A percentile compares a stretch with the other conserved stretches of the same genome.
phyloP scores from a whole-genome alignment of 2,888 invertebrate species.

The Pyrrhosoma nymphula region DNA sequence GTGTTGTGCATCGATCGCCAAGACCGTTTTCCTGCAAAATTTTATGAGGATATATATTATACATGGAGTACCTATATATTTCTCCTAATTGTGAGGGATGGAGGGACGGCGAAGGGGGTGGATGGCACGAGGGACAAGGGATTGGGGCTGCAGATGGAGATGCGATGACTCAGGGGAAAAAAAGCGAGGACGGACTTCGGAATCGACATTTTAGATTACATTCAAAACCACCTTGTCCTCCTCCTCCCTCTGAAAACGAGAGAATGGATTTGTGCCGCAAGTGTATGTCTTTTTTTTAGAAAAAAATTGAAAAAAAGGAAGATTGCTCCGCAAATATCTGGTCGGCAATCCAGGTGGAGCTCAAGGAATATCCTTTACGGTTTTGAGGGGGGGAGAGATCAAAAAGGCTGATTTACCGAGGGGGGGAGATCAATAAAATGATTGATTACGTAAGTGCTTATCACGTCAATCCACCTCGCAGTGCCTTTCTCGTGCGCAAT shows the following conservation, averaged over 20 bases:
- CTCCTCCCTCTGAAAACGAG: not conserved
- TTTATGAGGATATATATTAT: too few species aligned
- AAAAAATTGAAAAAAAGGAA: not conserved
- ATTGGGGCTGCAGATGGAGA: not conserved
- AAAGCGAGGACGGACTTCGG: not conserved
- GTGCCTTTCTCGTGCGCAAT: not conserved
- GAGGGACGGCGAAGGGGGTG: too few species aligned
- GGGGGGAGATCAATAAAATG: conserved; percentile 11
- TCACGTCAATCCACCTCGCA: not conserved
- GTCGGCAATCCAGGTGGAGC: not conserved
- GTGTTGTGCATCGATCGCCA: too few species aligned
- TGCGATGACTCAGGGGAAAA: conserved; percentile 16
- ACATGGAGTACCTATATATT: too few species aligned
- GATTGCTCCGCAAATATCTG: not conserved
- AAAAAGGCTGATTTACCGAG: not conserved
- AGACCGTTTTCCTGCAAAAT: too few species aligned
- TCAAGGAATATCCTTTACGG: not conserved
- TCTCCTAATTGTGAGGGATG: too few species aligned
- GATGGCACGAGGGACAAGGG: not conserved
- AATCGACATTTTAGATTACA: conserved; percentile 11
- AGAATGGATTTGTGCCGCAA: not conserved
- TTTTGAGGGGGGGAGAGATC: not conserved
- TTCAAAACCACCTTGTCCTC: not conserved
- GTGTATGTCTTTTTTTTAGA: not conserved
- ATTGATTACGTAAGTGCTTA: conserved; percentile 52